A percentile compares a stretch with the other conserved stretches of the same genome.
Evolutionary conservation across 2,113 vertebrate genomes (phyloP).

Genomic region (Pseudorectes ferrugineus): DNA sequence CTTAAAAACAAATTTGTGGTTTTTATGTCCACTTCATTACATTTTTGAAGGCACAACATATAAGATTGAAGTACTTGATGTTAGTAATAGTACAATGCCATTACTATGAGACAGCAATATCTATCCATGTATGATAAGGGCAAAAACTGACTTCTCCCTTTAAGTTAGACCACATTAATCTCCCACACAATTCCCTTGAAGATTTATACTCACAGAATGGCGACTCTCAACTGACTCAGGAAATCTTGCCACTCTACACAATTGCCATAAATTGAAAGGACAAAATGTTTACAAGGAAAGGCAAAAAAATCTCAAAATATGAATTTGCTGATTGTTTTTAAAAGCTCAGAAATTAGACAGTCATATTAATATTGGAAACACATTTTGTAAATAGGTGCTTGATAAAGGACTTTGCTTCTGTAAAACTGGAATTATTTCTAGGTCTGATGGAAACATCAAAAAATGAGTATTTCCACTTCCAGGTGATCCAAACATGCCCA

Average conservation of each 20-base stretch:
- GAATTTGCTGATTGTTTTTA: background rate
- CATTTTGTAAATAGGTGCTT: background rate
- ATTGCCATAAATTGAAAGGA: background rate
- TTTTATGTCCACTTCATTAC: background rate
- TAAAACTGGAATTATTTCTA: background rate
- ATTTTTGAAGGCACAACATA: background rate
- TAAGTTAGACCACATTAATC: background rate
- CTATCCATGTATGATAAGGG: background rate
- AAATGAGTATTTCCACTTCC: background rate
- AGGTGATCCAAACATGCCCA: background rate
- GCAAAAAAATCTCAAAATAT: background rate
- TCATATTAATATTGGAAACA: background rate
- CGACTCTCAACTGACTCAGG: background rate
- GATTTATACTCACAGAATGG: background rate
- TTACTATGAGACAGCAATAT: background rate
- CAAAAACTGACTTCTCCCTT: background rate
- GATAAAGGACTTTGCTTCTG: background rate
- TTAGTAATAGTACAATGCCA: background rate
- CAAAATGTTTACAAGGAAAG: background rate
- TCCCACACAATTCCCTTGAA: background rate
- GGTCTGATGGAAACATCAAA: background rate
- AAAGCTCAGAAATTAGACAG: background rate
- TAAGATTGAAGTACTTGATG: background rate
- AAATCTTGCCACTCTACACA: background rate
- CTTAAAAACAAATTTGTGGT: background rate